Base-by-base conservation (phyloP, 2,113 vertebrate genomes). In the Catagonus wagneri region DNA sequence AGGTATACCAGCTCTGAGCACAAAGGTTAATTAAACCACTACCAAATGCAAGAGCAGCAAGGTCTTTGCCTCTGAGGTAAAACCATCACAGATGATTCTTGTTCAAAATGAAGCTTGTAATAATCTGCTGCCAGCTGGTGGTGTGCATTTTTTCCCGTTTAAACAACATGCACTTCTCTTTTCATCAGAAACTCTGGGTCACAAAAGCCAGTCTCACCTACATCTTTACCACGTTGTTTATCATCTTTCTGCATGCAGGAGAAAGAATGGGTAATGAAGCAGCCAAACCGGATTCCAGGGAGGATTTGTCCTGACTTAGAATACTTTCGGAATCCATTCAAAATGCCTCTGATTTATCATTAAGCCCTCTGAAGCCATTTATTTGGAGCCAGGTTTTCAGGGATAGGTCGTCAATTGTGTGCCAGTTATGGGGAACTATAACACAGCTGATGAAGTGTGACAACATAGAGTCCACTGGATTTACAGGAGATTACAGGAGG, bases 201-300 rank as follows among this genome's bases (percentile, higher is more conserved):
- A 94, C 87, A 94, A 75, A 96, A 96, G 89, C 78, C 83, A 93
- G 52, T 86, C 90, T 98, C 96, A 96, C 95, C 95, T 96, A 34
- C 93, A 96, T 97, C 85, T 97, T 95, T 72, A 91, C 93, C 94
- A 88, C 36, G 52, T 11, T 96, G 86, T 96, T 96, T 91, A 76
- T 95, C 89, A 95, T 93, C 78, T 94, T 84, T 95, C 71, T 68
- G 69, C 69, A 61, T 54, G n/a, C 17, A n/a, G 34, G 74, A 96
- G 89, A 93, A 1, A 68, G 61, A 88, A 66, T 29, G 65, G 72
- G 83, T 52, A 93, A 96, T 87, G 65, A 95, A 90, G n/a, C n/a
- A 89, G 76, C 74, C 81, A 96, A 89, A 95, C 68, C 95, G 93
- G 78, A 94, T 96, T 95, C 93, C 61, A 83, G 60, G 8, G 34